These are phyloP conservation scores for Sinhomidia bicolor DNA, from an alignment of 2,888 invertebrate species.

Conservation along the genomic window DNA sequence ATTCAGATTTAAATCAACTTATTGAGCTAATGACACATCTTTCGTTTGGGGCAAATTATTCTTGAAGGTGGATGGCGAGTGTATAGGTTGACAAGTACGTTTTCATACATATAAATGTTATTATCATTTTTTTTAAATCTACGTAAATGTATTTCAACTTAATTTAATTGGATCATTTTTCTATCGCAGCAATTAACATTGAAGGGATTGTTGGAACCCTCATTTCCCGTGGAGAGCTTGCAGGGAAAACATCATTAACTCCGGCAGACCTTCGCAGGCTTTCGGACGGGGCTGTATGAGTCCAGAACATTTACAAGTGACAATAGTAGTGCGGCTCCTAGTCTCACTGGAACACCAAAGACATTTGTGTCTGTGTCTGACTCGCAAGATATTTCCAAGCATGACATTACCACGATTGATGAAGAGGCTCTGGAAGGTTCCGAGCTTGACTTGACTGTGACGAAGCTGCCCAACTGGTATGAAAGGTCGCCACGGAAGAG, in stretches of 20 bases:
- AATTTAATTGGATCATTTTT: too few species aligned
- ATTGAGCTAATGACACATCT: constrained; percentile 79
- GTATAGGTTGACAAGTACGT: constrained; percentile 76
- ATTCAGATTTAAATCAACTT: constrained; percentile 89
- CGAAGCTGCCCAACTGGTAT: constrained; percentile 77
- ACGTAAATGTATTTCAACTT: not conserved
- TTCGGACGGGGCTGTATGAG: constrained; percentile 72
- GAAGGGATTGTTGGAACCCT: constrained; percentile 77
- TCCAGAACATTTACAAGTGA: constrained; percentile 42
- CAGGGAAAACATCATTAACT: constrained; percentile 67
- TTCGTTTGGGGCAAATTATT: constrained; percentile 77
- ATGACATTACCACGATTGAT: constrained; percentile 77
- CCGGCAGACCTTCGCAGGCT: constrained; percentile 77
- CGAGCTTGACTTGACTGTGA: constrained; percentile 67
- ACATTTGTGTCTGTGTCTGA: constrained; percentile 56
- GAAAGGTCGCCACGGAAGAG: constrained; percentile 78
- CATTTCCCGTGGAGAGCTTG: constrained; percentile 67
- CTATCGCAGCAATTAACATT: constrained; percentile 73
- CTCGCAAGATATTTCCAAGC: constrained; percentile 75
- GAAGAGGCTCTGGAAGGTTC: constrained; percentile 75
- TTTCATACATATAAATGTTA: not conserved
- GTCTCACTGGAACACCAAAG: constrained; percentile 73
- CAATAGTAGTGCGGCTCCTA: constrained; percentile 50
- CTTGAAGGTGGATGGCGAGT: constrained; percentile 79
- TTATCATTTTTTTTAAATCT: not conserved